Evolutionary conservation across 2,888 invertebrate genomes (phyloP).

Genomic region (Camponotus fellah): DNA sequence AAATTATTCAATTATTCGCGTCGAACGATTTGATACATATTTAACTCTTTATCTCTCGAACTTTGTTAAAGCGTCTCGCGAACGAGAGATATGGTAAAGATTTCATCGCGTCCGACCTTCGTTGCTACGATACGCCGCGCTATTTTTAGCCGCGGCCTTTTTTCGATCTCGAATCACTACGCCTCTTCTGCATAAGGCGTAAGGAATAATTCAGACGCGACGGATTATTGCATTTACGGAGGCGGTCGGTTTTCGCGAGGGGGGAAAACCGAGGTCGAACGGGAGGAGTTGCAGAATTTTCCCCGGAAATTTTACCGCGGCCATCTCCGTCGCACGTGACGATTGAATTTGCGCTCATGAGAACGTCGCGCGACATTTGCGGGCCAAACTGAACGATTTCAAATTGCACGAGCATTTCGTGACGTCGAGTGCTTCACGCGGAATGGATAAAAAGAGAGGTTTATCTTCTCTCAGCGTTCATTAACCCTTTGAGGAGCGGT

Average conservation of each 20-base stretch:
- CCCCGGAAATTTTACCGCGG: conserved; percentile 46
- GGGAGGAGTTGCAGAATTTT: conserved; percentile 20
- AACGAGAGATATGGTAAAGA: background rate
- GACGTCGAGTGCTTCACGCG: background rate
- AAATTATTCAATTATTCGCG: background rate
- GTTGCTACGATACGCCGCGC: background rate
- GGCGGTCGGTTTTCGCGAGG: conserved; percentile 19
- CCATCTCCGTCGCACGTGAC: conserved; percentile 46
- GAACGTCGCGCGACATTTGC: conserved; percentile 5
- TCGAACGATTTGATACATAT: background rate
- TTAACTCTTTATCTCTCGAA: background rate
- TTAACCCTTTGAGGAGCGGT: too few relatives aligned
- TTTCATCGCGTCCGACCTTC: background rate
- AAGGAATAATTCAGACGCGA: conserved; percentile 44
- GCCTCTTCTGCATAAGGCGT: background rate
- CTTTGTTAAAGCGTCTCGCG: background rate
- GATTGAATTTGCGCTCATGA: conserved; percentile 28
- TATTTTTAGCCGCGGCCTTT: conserved; percentile 16
- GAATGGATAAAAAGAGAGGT: conserved; percentile 4
- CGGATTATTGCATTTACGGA: conserved; percentile 12
- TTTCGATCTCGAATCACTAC: conserved; percentile 29
- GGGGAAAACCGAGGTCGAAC: conserved; percentile 30
- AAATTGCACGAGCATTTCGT: conserved; percentile 29
- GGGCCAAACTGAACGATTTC: conserved; percentile 6
- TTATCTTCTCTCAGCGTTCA: conserved; percentile 8